phyloP scores from a whole-genome alignment of 1,140 invertebrate species.

The Penaeus japonicus region DNA sequence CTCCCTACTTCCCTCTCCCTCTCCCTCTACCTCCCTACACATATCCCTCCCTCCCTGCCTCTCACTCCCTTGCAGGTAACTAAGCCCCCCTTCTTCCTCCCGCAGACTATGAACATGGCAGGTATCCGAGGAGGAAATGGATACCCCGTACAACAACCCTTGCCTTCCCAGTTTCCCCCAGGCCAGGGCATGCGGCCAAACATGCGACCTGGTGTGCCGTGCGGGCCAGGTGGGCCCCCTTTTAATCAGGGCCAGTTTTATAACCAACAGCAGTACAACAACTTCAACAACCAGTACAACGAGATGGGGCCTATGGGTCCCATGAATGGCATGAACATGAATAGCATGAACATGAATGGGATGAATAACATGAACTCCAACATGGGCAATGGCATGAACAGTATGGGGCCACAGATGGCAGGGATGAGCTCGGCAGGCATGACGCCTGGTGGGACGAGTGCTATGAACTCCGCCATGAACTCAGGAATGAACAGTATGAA shows the following conservation, averaged over 20 bases:
- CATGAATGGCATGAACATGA: slow-evolving; percentile 65
- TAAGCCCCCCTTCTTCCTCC: neutral
- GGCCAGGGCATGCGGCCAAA: slow-evolving; percentile 55
- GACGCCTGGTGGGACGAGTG: slow-evolving; percentile 49
- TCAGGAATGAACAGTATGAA: slow-evolving; percentile 54
- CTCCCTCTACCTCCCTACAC: no score
- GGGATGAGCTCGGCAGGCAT: slow-evolving; percentile 51
- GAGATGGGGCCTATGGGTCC: slow-evolving; percentile 64
- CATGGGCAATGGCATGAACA: slow-evolving; percentile 35
- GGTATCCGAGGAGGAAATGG: slow-evolving; percentile 49
- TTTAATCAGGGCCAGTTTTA: slow-evolving; percentile 54
- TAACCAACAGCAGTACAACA: slow-evolving; percentile 55
- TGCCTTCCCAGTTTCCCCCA: slow-evolving; percentile 59
- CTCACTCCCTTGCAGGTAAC: neutral
- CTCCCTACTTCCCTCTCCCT: no score
- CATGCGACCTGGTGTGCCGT: slow-evolving; percentile 52
- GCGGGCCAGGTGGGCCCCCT: slow-evolving; percentile 49
- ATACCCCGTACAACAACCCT: slow-evolving; percentile 59
- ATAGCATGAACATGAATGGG: slow-evolving; percentile 57
- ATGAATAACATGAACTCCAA: slow-evolving; percentile 54
- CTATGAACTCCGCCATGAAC: slow-evolving; percentile 58
- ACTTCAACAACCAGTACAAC: slow-evolving; percentile 68
- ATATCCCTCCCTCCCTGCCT: neutral
- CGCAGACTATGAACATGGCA: slow-evolving; percentile 52
- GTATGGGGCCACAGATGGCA: slow-evolving; percentile 8